Conservation (phyloP, 2,797 vertebrate species). For the Paguma larvata region DNA sequence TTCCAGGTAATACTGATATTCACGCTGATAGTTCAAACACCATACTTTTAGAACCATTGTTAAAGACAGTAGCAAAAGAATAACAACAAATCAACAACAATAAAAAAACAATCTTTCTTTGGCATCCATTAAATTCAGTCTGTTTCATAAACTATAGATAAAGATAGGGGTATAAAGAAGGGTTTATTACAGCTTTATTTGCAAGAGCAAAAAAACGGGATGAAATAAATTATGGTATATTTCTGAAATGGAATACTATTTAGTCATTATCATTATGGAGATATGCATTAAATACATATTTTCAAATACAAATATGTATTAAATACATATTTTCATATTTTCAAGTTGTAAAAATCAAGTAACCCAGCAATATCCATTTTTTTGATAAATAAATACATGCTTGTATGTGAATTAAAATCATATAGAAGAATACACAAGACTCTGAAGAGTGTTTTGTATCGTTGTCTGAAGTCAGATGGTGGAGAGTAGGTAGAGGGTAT, state of each 20-base stretch:
- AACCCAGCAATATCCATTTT: not conserved
- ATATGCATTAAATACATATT: not conserved
- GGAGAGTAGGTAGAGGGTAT: not conserved
- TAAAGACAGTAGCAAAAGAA: not conserved
- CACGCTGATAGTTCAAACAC: not conserved
- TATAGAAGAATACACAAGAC: not conserved
- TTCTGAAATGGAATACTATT: not conserved
- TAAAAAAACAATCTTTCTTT: not conserved
- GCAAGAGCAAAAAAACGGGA: not conserved
- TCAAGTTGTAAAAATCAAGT: not conserved
- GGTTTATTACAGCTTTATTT: not conserved
- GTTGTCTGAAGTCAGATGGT: constrained; percentile 29
- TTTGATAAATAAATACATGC: not conserved
- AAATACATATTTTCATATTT: not conserved
- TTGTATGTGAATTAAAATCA: not conserved
- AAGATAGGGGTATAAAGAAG: not conserved
- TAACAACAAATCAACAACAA: not conserved
- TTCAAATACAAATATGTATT: not conserved
- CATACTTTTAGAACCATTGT: not conserved
- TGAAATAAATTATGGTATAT: not conserved
- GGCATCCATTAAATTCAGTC: not conserved
- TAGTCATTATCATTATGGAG: not conserved
- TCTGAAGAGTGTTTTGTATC: not conserved
- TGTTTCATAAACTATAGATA: not conserved
- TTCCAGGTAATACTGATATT: not conserved